A percentile compares a stretch with the other conserved stretches of the same genome.
Conservation (phyloP, 1,140 invertebrate species). For the Lasioglossum baleicum region DNA sequence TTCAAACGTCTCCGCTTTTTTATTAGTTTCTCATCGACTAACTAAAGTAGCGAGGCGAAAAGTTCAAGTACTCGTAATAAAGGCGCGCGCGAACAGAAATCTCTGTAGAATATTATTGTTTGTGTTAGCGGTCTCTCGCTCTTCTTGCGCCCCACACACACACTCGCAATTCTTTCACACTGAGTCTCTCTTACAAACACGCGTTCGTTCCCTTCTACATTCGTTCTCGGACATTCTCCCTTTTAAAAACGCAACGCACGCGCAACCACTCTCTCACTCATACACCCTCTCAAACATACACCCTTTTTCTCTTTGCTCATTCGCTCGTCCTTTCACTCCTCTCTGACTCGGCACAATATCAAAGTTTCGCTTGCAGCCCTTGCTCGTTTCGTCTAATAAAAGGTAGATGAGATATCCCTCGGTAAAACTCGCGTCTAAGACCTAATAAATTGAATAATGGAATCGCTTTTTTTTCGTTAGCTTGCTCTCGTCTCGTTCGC, state of each 20-base stretch:
- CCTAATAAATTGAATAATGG: conserved; percentile 52
- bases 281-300: too few species aligned
- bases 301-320: background rate
- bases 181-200: too few species aligned
- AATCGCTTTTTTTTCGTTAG: conserved; percentile 34
- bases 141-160: background rate
- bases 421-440: conserved; percentile 56
- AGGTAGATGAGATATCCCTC: conserved; percentile 48
- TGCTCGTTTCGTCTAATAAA: conserved; percentile 49
- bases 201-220: too few species aligned
- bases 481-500: conserved; percentile 18
- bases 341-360: background rate
- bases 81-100: conserved; percentile 67
- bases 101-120: conserved; percentile 60
- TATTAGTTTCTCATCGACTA: conserved; percentile 38
- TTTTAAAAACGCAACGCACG: too few species aligned
- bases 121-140: conserved; percentile 29
- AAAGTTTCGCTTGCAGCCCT: conserved; percentile 2
- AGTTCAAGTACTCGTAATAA: conserved; percentile 70
- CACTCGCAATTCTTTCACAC: background rate
- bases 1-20: conserved; percentile 2
- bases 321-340: background rate
- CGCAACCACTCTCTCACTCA: background rate
- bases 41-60: conserved; percentile 71
- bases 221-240: background rate